Percentiles rank a stretch among this genome's conserved stretches.
phyloP scores from a whole-genome alignment of 2,888 invertebrate species.

The Stenurella melanura region DNA sequence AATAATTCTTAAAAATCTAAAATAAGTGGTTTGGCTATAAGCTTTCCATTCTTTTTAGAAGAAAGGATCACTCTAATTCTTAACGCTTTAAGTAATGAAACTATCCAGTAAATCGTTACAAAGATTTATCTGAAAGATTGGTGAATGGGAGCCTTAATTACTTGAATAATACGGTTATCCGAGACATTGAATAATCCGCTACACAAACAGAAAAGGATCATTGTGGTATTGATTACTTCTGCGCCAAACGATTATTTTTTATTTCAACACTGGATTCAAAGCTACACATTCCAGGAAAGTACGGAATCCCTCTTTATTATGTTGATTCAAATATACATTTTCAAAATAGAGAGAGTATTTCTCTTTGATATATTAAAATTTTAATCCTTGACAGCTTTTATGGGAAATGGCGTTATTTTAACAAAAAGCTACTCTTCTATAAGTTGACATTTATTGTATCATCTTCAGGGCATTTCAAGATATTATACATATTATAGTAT shows the following conservation, averaged over 20 bases:
- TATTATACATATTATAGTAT: too few species aligned
- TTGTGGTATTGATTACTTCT: slow-evolving; percentile 16
- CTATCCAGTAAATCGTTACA: not conserved
- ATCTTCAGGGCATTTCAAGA: too few species aligned
- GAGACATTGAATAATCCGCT: slow-evolving; percentile 9
- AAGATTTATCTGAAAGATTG: not conserved
- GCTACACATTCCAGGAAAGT: not conserved
- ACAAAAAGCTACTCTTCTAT: too few species aligned
- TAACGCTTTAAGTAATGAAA: not conserved
- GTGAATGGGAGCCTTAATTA: not conserved
- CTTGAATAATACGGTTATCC: slow-evolving; percentile 1
- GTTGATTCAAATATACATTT: too few species aligned
- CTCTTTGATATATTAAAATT: too few species aligned
- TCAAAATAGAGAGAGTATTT: too few species aligned
- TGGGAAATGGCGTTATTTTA: too few species aligned
- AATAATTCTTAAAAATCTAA: not conserved
- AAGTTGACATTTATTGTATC: too few species aligned
- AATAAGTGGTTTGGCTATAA: not conserved
- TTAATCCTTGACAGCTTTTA: too few species aligned
- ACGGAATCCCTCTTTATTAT: too few species aligned
- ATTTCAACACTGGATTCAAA: not conserved
- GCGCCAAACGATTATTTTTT: not conserved
- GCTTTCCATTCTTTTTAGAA: not conserved
- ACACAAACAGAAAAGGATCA: slow-evolving; percentile 11
- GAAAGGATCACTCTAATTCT: not conserved